Evolutionary conservation across 2,797 vertebrate genomes (phyloP), one percentile per base, ranked within the genome.

Genomic region (Perodicticus potto): DNA sequence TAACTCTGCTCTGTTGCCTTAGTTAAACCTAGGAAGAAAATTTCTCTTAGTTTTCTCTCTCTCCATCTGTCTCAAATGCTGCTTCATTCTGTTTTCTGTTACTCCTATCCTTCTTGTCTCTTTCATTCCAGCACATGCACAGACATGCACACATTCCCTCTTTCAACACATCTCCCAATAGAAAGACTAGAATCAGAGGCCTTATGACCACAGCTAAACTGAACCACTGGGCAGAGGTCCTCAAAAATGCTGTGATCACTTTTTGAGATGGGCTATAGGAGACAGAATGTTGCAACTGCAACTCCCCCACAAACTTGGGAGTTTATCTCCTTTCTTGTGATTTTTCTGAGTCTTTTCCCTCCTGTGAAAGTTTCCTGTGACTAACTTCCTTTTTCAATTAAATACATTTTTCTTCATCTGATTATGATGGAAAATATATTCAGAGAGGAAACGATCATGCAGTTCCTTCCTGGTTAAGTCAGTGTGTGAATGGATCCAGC

Each of bases 291-390:
- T n/a, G 17, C 40, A 82, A 19, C 9, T 23, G 3, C 27, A 22
- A 25, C 59, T 70, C 19, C 86, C 45, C 3, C 40, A 3, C 0
- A 34, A 16, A 67, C 25, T 25, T 83, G 37, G n/a, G 40, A 14
- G 12, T 86, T 63, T 23, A 7, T 74, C 78, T 84, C 34, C 65
- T 34, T 67, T 34, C 45, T 19, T 81, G 57, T 40, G 69, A 72
- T 32, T 82, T 82, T 70, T 45, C 74, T 40, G 85, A n/a, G 86
- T 81, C 32, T 32, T n/a, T 86, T 20, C 27, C 43, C 25, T 69
- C 59, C 86, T n/a, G 37, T 14, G 29, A 57, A 73, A 82, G 77
- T 69, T 86, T 90, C 57, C 94, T 82, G 63, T 77, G 65, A 90
- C 76, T 67, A 78, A 83, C 6, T 90, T 82, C 70, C 65, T 83